These are phyloP conservation scores for Myiotriccus ornatus DNA, from an alignment of 2,797 vertebrate species.

Conservation along the genomic window DNA sequence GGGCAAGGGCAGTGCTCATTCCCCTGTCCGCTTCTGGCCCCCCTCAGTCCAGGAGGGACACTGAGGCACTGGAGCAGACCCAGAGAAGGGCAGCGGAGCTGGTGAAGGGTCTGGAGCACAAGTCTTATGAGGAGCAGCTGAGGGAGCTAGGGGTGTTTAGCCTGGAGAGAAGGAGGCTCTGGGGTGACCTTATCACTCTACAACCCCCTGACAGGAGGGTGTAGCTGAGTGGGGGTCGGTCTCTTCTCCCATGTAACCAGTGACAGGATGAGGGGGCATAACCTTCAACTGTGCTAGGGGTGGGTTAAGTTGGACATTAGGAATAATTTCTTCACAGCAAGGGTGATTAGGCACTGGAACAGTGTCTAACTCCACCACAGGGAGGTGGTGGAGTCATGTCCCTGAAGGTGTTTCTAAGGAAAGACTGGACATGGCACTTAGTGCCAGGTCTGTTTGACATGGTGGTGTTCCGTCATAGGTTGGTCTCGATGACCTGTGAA, in stretches of 20 bases:
- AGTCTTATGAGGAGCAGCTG: background rate
- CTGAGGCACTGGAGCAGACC: background rate
- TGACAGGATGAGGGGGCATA: background rate
- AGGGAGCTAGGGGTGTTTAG: background rate
- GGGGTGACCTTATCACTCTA: too few relatives aligned
- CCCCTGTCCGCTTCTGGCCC: background rate
- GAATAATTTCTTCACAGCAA: background rate
- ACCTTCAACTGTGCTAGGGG: background rate
- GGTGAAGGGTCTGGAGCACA: background rate
- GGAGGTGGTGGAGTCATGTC: background rate
- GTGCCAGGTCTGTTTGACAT: background rate
- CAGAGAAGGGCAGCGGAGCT: background rate
- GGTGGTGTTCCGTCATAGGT: background rate
- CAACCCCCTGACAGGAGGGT: background rate
- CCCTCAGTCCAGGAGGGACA: background rate
- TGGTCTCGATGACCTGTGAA: background rate
- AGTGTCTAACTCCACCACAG: too few relatives aligned
- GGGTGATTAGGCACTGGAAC: background rate
- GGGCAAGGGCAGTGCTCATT: background rate
- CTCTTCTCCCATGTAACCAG: background rate
- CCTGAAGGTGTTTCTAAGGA: background rate
- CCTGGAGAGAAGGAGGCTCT: background rate
- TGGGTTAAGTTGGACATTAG: background rate
- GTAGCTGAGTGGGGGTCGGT: rapidly evolving
- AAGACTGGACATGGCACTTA: background rate